phyloP scores from a whole-genome alignment of 2,888 invertebrate species.

The Girardia tigrina region DNA sequence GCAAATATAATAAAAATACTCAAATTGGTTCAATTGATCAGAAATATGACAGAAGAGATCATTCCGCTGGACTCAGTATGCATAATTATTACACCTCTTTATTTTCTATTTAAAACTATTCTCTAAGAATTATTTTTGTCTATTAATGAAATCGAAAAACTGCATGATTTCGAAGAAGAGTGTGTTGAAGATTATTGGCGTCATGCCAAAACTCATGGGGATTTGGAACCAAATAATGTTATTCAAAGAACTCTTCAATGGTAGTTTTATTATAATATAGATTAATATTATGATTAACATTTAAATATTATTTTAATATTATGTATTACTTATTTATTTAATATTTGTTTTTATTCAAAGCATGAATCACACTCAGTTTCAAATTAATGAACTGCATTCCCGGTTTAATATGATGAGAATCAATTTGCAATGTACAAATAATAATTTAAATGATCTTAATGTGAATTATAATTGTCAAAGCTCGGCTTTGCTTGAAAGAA shows the following conservation, averaged over 20 bases:
- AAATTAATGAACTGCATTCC: neutral
- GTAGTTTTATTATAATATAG: neutral
- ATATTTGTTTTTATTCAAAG: too few species aligned
- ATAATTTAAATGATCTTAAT: neutral
- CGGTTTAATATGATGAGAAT: neutral
- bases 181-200: slow-evolving; percentile 82
- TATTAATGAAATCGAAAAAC: slow-evolving; percentile 75
- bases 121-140: slow-evolving; percentile 78
- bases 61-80: too few species aligned
- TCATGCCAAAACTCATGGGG: slow-evolving; percentile 51
- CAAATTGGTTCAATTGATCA: too few species aligned
- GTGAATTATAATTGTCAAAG: neutral
- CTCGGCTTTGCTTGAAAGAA: neutral
- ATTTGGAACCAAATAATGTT: neutral
- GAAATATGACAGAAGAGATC: too few species aligned
- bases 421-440: neutral
- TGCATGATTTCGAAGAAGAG: slow-evolving; percentile 94
- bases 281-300: too few species aligned
- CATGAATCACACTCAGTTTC: slow-evolving; percentile 1
- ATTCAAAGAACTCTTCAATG: slow-evolving; percentile 4
- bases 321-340: too few species aligned
- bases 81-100: too few species aligned
- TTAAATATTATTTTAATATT: too few species aligned
- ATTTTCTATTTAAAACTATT: too few species aligned
- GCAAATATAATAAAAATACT: too few species aligned